Percentiles rank a stretch among this genome's conserved stretches.
Conservation (phyloP, 2,113 vertebrate genomes). For the Gobio gobio region DNA sequence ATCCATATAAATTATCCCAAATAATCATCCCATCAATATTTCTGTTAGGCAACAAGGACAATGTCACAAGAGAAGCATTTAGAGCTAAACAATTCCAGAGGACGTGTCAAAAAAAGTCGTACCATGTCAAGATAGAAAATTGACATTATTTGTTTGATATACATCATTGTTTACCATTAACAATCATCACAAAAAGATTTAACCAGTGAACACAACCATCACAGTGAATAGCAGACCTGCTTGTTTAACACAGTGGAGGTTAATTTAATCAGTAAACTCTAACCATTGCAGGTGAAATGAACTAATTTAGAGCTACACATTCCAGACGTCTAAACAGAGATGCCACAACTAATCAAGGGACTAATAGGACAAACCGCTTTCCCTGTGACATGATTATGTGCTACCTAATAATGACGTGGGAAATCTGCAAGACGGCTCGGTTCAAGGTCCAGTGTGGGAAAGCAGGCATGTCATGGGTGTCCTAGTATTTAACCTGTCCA, state of each 20-base stretch:
- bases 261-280: constrained; percentile 13
- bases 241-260: constrained; percentile 15
- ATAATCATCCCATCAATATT: constrained; percentile 55
- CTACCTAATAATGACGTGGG: constrained; percentile 33
- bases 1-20: constrained; percentile 44
- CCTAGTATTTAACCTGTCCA: constrained; percentile 50
- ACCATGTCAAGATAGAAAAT: not conserved
- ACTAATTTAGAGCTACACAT: not conserved
- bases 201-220: not conserved
- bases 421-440: constrained; percentile 15
- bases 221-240: not conserved
- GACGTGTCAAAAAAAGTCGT: not conserved
- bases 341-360: constrained; percentile 37
- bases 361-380: constrained; percentile 48
- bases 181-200: not conserved
- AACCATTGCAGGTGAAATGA: not conserved
- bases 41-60: constrained; percentile 12
- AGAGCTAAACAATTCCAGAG: constrained; percentile 9
- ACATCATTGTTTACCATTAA: constrained; percentile 8
- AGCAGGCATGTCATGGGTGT: constrained; percentile 17
- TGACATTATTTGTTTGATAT: not conserved
- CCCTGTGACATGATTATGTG: constrained; percentile 53
- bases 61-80: constrained; percentile 16
- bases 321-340: constrained; percentile 29
- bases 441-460: not conserved